Evolutionary conservation across 2,888 invertebrate species (phyloP), one percentile per base, ranked within the genome.

Genomic region (Phyllotreta striolata): DNA sequence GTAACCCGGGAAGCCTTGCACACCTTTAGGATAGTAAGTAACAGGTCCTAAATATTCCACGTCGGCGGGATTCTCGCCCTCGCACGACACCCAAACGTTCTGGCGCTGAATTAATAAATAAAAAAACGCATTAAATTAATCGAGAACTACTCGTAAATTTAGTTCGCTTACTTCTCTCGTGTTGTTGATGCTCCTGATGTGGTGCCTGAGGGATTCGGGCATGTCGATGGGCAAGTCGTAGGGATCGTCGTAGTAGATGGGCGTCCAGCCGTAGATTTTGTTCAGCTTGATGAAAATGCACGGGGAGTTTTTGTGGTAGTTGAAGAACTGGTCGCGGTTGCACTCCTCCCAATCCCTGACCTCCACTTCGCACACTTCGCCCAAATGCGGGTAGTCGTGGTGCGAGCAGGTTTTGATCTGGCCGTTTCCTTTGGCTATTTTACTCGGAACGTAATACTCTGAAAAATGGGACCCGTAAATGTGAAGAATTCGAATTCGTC

Each of bases 251-350:
- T 92, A 96, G 76, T 87, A 92, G 38, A 90, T 86, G 0, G 97
- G 96, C 69, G 86, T 84, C 96, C 96, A 97, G 13, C 90, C 93
- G 74, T 89, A 96, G 76, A 96, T 96, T 87, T 93, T 95, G 84
- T 99, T 99, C 43, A 99, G 84, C 80, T 98, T 98, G 62, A 99
- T 85, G 79, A 98, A 91, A 68, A 98, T 87, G 82, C 99, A 99
- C 0, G 98, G 98, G 13, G 91, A 89, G 44, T 95, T 96, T 78
- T 91, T 90, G 79, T 93, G 91, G 82, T 94, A 98, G 65, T 94
- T 96, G 81, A 91, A 99, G 74, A 89, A 86, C 76, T 95, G 91
- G 70, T 92, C 92, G 72, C 89, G 89, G 8, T 89, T 90, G 81
- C 97, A 98, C 0, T 90, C 90, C 0, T 86, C 85, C 87, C 93